A percentile compares a stretch with the other conserved stretches of the same genome.
Conservation (phyloP, 1,140 invertebrate genomes). For the Bombus turneri region DNA sequence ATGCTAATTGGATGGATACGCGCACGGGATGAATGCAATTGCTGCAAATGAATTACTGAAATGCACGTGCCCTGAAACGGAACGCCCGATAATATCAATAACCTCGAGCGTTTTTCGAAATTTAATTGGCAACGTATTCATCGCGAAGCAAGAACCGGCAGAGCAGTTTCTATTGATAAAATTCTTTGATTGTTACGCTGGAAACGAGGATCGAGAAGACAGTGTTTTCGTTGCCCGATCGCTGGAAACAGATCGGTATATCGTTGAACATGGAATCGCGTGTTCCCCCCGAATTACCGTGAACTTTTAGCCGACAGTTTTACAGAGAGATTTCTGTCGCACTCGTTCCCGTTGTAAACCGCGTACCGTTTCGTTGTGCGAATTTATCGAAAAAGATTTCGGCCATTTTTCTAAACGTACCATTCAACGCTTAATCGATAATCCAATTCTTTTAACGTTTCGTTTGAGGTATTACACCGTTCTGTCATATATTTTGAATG, state of each 20-base stretch:
- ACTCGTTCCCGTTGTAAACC: not conserved
- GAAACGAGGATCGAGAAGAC: constrained; percentile 5
- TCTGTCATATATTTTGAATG: not conserved
- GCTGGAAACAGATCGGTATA: not conserved
- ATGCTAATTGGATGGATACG: not conserved
- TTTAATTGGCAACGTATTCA: not conserved
- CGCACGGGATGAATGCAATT: not conserved
- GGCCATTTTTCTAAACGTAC: not conserved
- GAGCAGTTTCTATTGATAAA: not conserved
- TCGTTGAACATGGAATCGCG: not conserved
- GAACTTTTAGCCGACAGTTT: not conserved
- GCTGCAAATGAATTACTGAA: constrained; percentile 4
- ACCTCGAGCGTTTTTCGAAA: not conserved
- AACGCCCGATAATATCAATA: too few relatives aligned
- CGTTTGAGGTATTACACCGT: not conserved
- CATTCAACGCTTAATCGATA: not conserved
- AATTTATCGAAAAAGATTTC: not conserved
- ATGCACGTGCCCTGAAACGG: not conserved
- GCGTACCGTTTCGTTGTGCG: not conserved
- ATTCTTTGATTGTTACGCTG: not conserved
- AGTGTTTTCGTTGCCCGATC: too few relatives aligned
- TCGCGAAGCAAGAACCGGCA: not conserved
- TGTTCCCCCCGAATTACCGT: not conserved
- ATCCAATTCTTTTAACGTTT: not conserved
- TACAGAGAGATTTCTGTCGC: not conserved